Percentiles rank a stretch among this genome's conserved stretches.
Conservation (phyloP, 2,113 vertebrate genomes). For the Pseudorasbora parva region DNA sequence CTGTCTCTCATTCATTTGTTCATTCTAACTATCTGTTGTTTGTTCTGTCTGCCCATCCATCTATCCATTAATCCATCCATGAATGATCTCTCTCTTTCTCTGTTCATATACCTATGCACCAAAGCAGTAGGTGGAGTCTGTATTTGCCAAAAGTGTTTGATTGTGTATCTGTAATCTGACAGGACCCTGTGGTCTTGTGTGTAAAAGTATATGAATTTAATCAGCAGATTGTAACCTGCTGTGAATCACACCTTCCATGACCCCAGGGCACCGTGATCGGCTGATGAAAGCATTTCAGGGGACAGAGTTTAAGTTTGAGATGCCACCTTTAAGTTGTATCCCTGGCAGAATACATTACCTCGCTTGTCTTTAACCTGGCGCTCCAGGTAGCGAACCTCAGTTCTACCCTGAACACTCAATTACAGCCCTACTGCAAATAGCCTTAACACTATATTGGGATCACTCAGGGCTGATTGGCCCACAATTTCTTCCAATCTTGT, state of each 20-base stretch:
- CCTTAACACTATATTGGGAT: constrained; percentile 53
- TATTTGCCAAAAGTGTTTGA: neutral
- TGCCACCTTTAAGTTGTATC: constrained; percentile 19
- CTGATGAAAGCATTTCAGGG: neutral
- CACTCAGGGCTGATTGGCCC: constrained; percentile 50
- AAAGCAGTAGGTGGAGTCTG: neutral
- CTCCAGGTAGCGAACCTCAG: constrained; percentile 33
- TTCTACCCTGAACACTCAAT: constrained; percentile 55
- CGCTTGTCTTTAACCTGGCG: constrained; percentile 35
- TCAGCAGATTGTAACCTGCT: neutral
- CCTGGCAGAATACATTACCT: constrained; percentile 47
- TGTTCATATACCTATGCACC: neutral
- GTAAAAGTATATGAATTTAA: neutral
- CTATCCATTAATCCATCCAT: neutral
- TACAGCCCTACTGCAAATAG: constrained; percentile 53
- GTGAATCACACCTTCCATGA: neutral
- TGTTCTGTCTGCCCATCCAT: neutral
- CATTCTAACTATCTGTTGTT: neutral
- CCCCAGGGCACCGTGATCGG: neutral
- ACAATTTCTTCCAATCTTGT: constrained; percentile 54
- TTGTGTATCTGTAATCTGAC: neutral
- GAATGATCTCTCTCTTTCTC: neutral
- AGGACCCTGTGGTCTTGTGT: neutral
- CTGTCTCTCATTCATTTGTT: too few relatives aligned
- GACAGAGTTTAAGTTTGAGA: constrained; percentile 10